A percentile compares a stretch with the other conserved stretches of the same genome.
Evolutionary conservation across 2,797 vertebrate species (phyloP).

Genomic region (Acestrorhynchus altus): DNA sequence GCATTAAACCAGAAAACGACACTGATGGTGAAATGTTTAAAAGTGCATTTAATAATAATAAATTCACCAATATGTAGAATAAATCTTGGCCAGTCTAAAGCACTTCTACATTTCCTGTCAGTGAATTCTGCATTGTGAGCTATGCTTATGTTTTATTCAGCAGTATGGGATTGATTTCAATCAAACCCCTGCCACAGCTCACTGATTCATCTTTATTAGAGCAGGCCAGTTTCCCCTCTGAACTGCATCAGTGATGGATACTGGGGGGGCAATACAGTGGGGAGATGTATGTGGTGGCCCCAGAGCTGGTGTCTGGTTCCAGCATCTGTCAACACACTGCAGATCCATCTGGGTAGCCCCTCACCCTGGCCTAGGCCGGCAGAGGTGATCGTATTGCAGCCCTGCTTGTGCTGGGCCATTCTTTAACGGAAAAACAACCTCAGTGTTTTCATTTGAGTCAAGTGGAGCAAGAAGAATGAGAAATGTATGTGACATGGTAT

Average conservation of each 20-base stretch:
- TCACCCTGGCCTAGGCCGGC: slow-evolving; percentile 2
- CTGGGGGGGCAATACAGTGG: slow-evolving; percentile 36
- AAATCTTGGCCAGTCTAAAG: background rate
- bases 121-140: slow-evolving; percentile 20
- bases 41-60: background rate
- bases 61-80: background rate
- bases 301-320: slow-evolving; percentile 44
- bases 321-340: slow-evolving; percentile 44
- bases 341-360: slow-evolving; percentile 45
- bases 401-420: slow-evolving; percentile 14
- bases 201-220: slow-evolving; percentile 45
- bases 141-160: slow-evolving; percentile 48
- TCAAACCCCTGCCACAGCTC: slow-evolving; percentile 31
- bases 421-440: slow-evolving; percentile 11
- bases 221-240: slow-evolving; percentile 22
- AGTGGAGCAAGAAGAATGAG: background rate
- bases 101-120: background rate
- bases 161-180: slow-evolving; percentile 40
- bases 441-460: slow-evolving; percentile 25
- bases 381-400: slow-evolving; percentile 28
- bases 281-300: slow-evolving; percentile 37
- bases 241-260: slow-evolving; percentile 39
- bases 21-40: background rate
- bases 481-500: slow-evolving; percentile 4
- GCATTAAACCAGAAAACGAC: background rate